Base-by-base conservation (phyloP, 2,113 vertebrate genomes). In the Anhinga anhinga region DNA sequence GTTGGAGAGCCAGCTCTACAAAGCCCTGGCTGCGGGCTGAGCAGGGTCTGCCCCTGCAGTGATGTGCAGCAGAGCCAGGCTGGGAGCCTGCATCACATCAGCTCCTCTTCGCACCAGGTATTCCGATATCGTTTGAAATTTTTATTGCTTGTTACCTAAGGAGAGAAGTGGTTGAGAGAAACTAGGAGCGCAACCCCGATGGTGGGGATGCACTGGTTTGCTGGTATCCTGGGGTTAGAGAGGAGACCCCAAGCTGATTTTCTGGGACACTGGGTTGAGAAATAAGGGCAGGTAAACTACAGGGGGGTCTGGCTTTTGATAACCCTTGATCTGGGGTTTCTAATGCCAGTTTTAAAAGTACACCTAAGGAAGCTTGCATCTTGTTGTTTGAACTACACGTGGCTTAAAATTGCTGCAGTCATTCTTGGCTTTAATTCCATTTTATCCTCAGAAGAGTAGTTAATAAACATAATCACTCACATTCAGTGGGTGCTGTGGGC, bases 61-160 rank as follows among this genome's bases (percentile, higher is more conserved):
- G 30, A 6, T 11, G 44, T 7, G 32, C n/a, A 52, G 80, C 55
- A 88, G 59, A 70, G 83, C n/a, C 55, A 23, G 76, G 66, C 42
- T 62, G 69, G 74, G 15, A 83, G n/a, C 56, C 56, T 13, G 42
- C 40, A 8, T 10, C n/a, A 3, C 27, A 3, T 4, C 42, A 11
- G 45, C 56, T 40, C 49, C 44, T 66, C 53, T 45, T 14, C 13
- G 45, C 32, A 17, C 22, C 61, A 65, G 63, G 69, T 77, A 89
- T 29, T 42, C 53, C 12, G 62, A 13, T 14, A 13, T 0, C 3
- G 4, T 9, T 19, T 29, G 38, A 11, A 7, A 2, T 4, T 13
- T 53, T 42, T 77, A 2, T 16, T 77, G 15, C 21, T 58, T 32
- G 3, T 13, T 70, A 13, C 8, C 25, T 20, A 40, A 50, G 58